Percentiles rank a stretch among this genome's conserved stretches.
These are phyloP conservation scores for Hormiphora californensis DNA, from an alignment of 37 sponge, comb jelly and placozoan species.

Conservation along the genomic window DNA sequence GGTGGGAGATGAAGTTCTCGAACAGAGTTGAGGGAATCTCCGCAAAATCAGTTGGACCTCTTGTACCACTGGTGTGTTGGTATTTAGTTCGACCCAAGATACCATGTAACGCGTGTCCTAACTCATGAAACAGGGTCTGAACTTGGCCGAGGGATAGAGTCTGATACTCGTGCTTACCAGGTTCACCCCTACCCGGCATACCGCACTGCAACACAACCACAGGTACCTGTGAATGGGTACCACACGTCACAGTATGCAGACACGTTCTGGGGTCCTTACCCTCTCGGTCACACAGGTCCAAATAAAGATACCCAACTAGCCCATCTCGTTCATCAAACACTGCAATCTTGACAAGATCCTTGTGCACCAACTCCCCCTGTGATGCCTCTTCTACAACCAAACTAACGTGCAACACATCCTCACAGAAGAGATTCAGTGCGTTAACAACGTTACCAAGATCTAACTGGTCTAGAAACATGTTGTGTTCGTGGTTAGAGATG, in stretches of 20 bases:
- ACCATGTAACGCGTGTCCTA: constrained; percentile 93
- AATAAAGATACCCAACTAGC: constrained; percentile 65
- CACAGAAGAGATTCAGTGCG: constrained; percentile 62
- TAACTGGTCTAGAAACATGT: constrained; percentile 55
- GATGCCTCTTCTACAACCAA: constrained; percentile 53
- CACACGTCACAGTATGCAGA: constrained; percentile 78
- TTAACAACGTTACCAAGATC: constrained; percentile 63
- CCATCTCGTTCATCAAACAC: constrained; percentile 62
- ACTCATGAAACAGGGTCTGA: constrained; percentile 87
- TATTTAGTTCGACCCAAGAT: constrained; percentile 75
- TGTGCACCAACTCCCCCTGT: constrained; percentile 68
- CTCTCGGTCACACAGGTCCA: constrained; percentile 62
- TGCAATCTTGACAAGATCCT: constrained; percentile 61
- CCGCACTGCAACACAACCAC: constrained; percentile 70
- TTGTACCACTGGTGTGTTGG: constrained; percentile 90
- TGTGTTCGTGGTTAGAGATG: background rate
- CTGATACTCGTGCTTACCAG: background rate
- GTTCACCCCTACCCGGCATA: background rate
- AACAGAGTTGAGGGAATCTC: constrained; percentile 91
- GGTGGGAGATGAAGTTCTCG: constrained; percentile 74
- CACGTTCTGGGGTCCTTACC: constrained; percentile 64
- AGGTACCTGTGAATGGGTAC: constrained; percentile 68
- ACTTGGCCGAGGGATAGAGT: constrained; percentile 63
- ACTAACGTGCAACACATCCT: constrained; percentile 59
- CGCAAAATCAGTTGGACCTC: constrained; percentile 86